These are phyloP conservation scores for Anomalospiza imberbis DNA, from an alignment of 2,797 vertebrate species.

Conservation along the genomic window DNA sequence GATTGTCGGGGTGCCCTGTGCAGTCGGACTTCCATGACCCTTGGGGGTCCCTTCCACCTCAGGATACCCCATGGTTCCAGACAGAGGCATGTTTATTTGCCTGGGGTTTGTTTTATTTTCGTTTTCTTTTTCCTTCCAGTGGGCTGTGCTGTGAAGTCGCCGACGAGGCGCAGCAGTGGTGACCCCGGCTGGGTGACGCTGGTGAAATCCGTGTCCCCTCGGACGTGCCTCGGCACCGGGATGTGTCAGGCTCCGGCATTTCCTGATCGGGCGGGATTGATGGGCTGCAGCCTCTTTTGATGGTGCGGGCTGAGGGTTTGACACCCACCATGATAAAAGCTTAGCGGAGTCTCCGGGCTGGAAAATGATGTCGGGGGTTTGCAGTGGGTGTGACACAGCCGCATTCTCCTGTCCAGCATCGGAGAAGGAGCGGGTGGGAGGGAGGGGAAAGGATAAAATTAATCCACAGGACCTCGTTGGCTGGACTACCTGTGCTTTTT, in stretches of 20 bases:
- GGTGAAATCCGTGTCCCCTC: not conserved
- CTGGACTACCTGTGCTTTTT: not conserved
- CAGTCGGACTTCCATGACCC: fast-evolving
- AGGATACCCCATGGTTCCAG: not conserved
- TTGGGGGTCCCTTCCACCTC: not conserved
- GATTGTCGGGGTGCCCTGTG: too few relatives aligned
- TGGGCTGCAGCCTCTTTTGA: slow-evolving; percentile 8
- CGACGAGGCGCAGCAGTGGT: not conserved
- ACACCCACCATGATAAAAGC: not conserved
- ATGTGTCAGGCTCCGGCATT: not conserved
- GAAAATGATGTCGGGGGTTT: not conserved
- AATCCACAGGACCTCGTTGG: not conserved
- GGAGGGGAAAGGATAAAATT: not conserved
- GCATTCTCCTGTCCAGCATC: not conserved
- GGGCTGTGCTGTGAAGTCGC: not conserved
- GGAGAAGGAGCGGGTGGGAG: not conserved
- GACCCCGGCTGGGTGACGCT: not conserved
- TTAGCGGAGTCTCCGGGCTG: not conserved
- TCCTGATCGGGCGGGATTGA: not conserved
- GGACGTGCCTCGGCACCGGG: not conserved
- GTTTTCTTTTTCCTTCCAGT: not conserved
- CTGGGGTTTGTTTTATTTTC: not conserved
- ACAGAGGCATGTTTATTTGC: not conserved
- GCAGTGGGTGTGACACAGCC: not conserved
- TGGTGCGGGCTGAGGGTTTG: not conserved